These are phyloP conservation scores for Molossus alvarezi DNA, from an alignment of 2,797 vertebrate species.

Conservation along the genomic window DNA sequence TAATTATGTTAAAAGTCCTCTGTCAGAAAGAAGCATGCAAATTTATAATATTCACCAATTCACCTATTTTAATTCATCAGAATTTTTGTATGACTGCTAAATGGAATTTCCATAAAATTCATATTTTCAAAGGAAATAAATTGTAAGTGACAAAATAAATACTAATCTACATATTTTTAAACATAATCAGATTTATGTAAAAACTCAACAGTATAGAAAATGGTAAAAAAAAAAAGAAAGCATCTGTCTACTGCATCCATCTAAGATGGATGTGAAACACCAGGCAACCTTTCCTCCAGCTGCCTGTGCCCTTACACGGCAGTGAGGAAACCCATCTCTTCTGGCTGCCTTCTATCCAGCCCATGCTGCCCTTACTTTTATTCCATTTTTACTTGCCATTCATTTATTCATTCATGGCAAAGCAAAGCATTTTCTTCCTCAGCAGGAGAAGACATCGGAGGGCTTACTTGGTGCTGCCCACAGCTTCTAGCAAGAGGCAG, in stretches of 20 bases:
- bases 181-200: neutral
- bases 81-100: neutral
- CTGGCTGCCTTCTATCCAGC: neutral
- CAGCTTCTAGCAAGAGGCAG: neutral
- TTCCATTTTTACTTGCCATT: neutral
- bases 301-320: neutral
- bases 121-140: slow-evolving; percentile 12
- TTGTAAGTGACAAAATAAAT: neutral
- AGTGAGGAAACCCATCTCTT: neutral
- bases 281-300: neutral
- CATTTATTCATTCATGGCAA: neutral
- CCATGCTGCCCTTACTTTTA: neutral
- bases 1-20: neutral
- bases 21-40: slow-evolving; percentile 24
- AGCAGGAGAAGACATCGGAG: neutral
- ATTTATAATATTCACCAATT: neutral
- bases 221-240: neutral
- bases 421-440: neutral
- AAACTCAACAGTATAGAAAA: neutral
- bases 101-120: slow-evolving; percentile 8
- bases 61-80: neutral
- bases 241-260: neutral
- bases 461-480: neutral
- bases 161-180: neutral
- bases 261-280: neutral